Percentiles rank a stretch among this genome's conserved stretches.
phyloP scores from a whole-genome alignment of 2,888 invertebrate genomes.

The Campaea margaritaria region DNA sequence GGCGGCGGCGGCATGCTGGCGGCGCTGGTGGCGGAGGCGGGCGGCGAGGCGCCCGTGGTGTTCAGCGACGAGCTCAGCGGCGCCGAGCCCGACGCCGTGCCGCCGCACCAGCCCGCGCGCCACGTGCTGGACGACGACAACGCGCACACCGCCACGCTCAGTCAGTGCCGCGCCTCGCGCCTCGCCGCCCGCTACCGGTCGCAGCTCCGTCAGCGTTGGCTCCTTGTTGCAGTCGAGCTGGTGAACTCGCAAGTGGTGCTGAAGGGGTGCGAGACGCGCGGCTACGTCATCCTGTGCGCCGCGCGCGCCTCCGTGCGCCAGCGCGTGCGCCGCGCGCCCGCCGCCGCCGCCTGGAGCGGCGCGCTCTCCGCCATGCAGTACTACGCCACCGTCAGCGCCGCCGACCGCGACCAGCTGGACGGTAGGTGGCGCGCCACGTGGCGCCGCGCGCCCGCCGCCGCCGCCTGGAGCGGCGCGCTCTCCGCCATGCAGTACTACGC shows the following conservation, averaged over 20 bases:
- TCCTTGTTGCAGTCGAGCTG: slow-evolving; percentile 88
- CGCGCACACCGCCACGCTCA: slow-evolving; percentile 96
- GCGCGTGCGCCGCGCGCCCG: slow-evolving; percentile 91
- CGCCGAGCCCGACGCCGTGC: slow-evolving; percentile 81
- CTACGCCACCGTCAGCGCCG: slow-evolving; percentile 98
- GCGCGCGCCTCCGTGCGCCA: slow-evolving; percentile 98
- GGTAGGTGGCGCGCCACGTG: slow-evolving; percentile 73
- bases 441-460: background rate
- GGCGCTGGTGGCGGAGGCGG: slow-evolving; percentile 96
- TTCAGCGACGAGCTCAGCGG: slow-evolving; percentile 97
- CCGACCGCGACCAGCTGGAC: slow-evolving; percentile 91
- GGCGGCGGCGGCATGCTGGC: slow-evolving; percentile 88
- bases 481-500: slow-evolving; percentile 99
- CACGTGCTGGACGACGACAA: slow-evolving; percentile 96
- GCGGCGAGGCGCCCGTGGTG: slow-evolving; percentile 95
- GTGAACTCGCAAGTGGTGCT: slow-evolving; percentile 97
- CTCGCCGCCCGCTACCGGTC: background rate
- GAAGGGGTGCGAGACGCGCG: slow-evolving; percentile 98
- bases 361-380: slow-evolving; percentile 98
- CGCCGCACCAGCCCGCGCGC: slow-evolving; percentile 81
- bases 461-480: slow-evolving; percentile 95
- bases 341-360: slow-evolving; percentile 98
- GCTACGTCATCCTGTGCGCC: slow-evolving; percentile 98
- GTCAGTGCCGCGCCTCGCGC: slow-evolving; percentile 78
- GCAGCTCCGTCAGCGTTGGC: background rate